Evolutionary conservation across 2,888 invertebrate genomes (phyloP).

Genomic region (Lasioglossum calceatum): DNA sequence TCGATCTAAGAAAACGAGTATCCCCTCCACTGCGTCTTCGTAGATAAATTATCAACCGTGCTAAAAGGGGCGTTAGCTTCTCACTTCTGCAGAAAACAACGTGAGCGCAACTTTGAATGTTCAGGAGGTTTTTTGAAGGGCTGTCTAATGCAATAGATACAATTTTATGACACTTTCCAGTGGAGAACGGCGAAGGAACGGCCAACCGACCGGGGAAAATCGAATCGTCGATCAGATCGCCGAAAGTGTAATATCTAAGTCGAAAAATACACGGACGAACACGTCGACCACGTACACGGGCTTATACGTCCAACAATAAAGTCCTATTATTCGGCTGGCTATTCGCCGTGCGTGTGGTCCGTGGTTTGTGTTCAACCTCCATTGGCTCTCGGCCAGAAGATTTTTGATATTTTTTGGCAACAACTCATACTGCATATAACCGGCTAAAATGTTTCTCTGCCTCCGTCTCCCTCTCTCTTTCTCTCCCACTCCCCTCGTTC

Average conservation of each 20-base stretch:
- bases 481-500: conserved; percentile 64
- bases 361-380: conserved; percentile 72
- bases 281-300: conserved; percentile 50
- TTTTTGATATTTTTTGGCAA: conserved; percentile 82
- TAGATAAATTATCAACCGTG: too few relatives aligned
- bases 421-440: conserved; percentile 78
- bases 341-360: conserved; percentile 69
- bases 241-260: conserved; percentile 59
- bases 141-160: not conserved
- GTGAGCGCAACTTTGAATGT: not conserved
- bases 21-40: too few relatives aligned
- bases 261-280: conserved; percentile 28
- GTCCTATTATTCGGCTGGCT: conserved; percentile 77
- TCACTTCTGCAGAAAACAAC: not conserved
- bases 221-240: conserved; percentile 26
- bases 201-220: conserved; percentile 6
- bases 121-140: not conserved
- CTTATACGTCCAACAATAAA: conserved; percentile 76
- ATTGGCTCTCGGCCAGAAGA: conserved; percentile 78
- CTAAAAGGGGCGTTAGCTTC: too few relatives aligned
- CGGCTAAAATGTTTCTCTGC: conserved; percentile 79
- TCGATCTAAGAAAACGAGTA: too few relatives aligned
- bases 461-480: conserved; percentile 22
- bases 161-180: not conserved
- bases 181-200: not conserved